A percentile compares a stretch with the other conserved stretches of the same genome.
Conservation (phyloP, 2,888 invertebrate genomes). For the Agonopterix alstromeriana region DNA sequence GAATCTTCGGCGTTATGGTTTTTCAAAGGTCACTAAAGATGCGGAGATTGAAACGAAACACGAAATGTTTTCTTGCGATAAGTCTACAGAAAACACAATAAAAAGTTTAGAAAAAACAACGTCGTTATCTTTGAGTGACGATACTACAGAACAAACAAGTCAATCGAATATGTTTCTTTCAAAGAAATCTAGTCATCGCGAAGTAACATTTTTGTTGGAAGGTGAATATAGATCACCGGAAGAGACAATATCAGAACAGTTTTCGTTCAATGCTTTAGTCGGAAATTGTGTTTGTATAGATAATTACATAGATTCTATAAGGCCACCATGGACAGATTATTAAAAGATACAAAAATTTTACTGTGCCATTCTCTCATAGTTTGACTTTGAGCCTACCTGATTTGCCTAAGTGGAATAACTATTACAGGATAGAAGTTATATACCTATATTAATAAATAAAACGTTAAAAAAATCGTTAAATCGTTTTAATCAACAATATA, state of each 20-base stretch:
- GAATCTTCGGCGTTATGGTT: slow-evolving; percentile 22
- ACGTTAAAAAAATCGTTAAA: background rate
- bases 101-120: slow-evolving; percentile 26
- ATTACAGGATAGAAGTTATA: background rate
- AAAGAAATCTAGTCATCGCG: too few relatives aligned
- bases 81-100: slow-evolving; percentile 25
- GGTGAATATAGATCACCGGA: too few relatives aligned
- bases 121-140: slow-evolving; percentile 18
- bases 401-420: background rate
- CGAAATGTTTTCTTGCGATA: slow-evolving; percentile 27
- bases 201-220: too few relatives aligned
- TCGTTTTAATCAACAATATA: background rate
- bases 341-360: background rate
- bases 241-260: too few relatives aligned
- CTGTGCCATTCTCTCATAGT: background rate
- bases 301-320: slow-evolving; percentile 44
- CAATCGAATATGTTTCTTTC: too few relatives aligned
- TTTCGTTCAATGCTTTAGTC: too few relatives aligned
- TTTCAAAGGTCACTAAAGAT: slow-evolving; percentile 40
- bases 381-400: background rate
- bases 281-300: slow-evolving; percentile 32
- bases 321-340: slow-evolving; percentile 27
- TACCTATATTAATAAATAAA: too few relatives aligned
- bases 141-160: background rate
- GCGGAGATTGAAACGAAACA: slow-evolving; percentile 35